Evolutionary conservation across 1,140 invertebrate species (phyloP).

Genomic region (Microplitis demolitor): DNA sequence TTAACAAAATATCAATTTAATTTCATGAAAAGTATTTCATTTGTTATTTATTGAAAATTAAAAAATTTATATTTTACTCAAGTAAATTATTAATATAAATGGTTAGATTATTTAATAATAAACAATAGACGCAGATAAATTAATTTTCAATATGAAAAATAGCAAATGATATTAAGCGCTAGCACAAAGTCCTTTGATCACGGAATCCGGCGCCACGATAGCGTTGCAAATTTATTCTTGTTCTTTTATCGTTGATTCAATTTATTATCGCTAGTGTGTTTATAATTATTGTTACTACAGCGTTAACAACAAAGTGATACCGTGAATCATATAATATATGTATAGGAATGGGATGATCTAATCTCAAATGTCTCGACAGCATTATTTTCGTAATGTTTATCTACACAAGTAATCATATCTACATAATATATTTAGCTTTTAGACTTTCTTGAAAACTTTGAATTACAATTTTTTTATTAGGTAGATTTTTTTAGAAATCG

Average conservation of each 20-base stretch:
- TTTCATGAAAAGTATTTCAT: background rate
- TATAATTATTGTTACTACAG: background rate
- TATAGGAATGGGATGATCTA: background rate
- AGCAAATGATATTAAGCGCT: background rate
- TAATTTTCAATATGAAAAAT: background rate
- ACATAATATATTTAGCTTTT: too few species aligned
- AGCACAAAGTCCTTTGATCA: constrained; percentile 10
- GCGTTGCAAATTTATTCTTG: background rate
- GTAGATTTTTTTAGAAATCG: too few species aligned
- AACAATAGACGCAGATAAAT: background rate
- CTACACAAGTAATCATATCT: too few species aligned
- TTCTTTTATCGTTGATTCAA: constrained; percentile 3
- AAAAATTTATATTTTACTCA: background rate
- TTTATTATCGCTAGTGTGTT: background rate
- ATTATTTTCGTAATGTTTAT: too few species aligned
- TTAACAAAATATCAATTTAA: background rate
- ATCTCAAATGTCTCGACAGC: too few species aligned
- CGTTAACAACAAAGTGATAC: background rate
- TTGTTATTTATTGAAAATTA: background rate
- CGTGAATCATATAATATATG: background rate
- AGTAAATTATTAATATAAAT: background rate
- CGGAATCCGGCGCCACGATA: constrained; percentile 8
- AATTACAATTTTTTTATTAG: too few species aligned
- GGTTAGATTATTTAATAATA: too few species aligned
- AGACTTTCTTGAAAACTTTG: too few species aligned